Conservation (phyloP, 2,797 vertebrate genomes). For the Leptatherina wallacei region DNA sequence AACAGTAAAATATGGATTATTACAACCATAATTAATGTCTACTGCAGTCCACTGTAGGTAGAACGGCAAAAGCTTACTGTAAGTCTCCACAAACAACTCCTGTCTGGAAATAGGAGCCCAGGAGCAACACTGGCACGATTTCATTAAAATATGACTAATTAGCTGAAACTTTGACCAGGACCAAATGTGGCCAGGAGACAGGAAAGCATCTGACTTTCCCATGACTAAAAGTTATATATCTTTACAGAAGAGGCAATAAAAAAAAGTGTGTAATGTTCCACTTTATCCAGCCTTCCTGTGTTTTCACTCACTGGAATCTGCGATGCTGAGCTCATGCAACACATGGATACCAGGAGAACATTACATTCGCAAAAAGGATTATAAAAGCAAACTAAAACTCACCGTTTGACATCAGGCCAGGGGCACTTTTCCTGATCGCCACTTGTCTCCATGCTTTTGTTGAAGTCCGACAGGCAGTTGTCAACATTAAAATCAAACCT, state of each 20-base stretch:
- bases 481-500: conserved; percentile 58
- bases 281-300: conserved; percentile 38
- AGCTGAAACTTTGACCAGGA: conserved; percentile 45
- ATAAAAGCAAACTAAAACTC: neutral
- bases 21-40: conserved; percentile 45
- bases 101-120: conserved; percentile 55
- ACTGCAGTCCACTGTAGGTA: conserved; percentile 35
- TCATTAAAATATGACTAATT: conserved; percentile 63
- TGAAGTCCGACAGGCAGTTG: conserved; percentile 72
- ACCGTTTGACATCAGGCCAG: conserved; percentile 76
- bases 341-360: neutral
- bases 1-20: conserved; percentile 60
- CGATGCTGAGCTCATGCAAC: conserved; percentile 37
- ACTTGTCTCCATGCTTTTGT: conserved; percentile 61
- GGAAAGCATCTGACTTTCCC: conserved; percentile 64
- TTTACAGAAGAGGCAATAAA: conserved; percentile 46
- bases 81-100: conserved; percentile 62
- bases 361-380: neutral
- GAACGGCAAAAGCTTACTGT: conserved; percentile 18
- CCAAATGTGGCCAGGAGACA: conserved; percentile 56
- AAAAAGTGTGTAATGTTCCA: conserved; percentile 14
- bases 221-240: conserved; percentile 64
- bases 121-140: conserved; percentile 47
- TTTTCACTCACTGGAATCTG: conserved; percentile 36
- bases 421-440: conserved; percentile 67